Evolutionary conservation across 2,113 vertebrate genomes (phyloP).

Genomic region (Trogon surrucura): DNA sequence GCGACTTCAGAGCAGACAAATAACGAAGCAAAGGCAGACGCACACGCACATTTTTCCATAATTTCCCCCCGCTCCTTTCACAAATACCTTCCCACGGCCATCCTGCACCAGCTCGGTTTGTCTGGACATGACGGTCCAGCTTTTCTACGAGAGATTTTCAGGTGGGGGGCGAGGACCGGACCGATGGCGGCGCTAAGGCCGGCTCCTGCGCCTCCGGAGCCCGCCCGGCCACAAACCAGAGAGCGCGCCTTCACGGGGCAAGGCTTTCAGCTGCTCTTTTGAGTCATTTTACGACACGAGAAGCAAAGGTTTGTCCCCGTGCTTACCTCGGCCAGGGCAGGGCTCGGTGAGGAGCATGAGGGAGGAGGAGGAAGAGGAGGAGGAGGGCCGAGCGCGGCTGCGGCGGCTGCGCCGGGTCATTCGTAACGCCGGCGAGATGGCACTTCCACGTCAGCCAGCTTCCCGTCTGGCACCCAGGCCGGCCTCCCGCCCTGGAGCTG

Average conservation of each 20-base stretch:
- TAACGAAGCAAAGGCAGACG: rapidly evolving
- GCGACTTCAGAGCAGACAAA: background rate
- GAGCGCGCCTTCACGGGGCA: rapidly evolving
- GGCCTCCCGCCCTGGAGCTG: background rate
- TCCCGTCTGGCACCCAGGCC: constrained; percentile 23
- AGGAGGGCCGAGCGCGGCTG: background rate
- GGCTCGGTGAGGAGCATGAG: rapidly evolving
- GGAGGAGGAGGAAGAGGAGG: background rate
- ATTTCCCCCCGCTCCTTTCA: background rate
- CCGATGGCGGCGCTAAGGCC: background rate
- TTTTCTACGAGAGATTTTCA: background rate
- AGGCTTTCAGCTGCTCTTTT: background rate
- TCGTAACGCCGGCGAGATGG: background rate
- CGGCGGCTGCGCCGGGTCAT: background rate
- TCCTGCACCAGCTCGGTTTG: background rate
- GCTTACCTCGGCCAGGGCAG: background rate
- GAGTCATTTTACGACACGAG: rapidly evolving
- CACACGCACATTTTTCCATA: background rate
- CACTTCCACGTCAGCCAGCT: constrained; percentile 37
- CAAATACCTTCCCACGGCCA: background rate
- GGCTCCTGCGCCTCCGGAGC: background rate
- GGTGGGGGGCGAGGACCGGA: background rate
- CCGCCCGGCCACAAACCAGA: background rate
- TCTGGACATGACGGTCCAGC: rapidly evolving
- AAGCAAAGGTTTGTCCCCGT: background rate